Percentiles rank a stretch among this genome's conserved stretches.
Conservation (phyloP, 2,888 invertebrate species). For the Nomada ruficornis region DNA sequence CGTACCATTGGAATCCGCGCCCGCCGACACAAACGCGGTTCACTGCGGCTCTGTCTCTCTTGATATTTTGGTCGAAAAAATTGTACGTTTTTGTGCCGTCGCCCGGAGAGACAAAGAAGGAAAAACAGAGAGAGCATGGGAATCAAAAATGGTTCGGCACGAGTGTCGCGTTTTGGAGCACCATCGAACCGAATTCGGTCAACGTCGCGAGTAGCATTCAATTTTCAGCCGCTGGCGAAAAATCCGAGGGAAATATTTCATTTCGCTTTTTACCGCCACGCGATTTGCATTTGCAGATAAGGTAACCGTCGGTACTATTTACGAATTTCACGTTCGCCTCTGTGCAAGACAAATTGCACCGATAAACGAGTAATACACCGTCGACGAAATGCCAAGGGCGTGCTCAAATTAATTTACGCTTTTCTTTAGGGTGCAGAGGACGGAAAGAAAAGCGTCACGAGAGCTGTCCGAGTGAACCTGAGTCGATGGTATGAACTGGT, state of each 20-base stretch:
- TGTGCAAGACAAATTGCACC: background rate
- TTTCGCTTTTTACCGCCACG: no score
- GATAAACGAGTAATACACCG: background rate
- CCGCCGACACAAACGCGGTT: conserved; percentile 35
- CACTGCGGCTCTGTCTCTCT: conserved; percentile 20
- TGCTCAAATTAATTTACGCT: background rate
- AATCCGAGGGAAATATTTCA: no score
- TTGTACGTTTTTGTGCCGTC: background rate
- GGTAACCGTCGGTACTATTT: background rate
- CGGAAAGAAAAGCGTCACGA: background rate
- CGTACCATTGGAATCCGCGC: conserved; percentile 44
- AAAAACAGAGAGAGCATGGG: background rate
- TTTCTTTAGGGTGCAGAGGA: background rate
- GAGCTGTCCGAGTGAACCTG: conserved; percentile 12
- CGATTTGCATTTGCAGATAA: background rate
- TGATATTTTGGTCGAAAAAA: conserved; percentile 5
- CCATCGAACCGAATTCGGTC: background rate
- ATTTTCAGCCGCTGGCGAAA: background rate
- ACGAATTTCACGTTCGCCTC: background rate
- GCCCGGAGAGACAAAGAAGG: background rate
- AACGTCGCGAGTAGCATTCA: background rate
- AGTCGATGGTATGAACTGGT: conserved; percentile 39
- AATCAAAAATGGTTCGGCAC: background rate
- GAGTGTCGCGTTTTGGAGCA: background rate
- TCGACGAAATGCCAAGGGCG: background rate